phyloP scores from a whole-genome alignment of 30 jellyfish, hydroid and myxozoan species.

The Aurelia aurita complex sp. Pacific region DNA sequence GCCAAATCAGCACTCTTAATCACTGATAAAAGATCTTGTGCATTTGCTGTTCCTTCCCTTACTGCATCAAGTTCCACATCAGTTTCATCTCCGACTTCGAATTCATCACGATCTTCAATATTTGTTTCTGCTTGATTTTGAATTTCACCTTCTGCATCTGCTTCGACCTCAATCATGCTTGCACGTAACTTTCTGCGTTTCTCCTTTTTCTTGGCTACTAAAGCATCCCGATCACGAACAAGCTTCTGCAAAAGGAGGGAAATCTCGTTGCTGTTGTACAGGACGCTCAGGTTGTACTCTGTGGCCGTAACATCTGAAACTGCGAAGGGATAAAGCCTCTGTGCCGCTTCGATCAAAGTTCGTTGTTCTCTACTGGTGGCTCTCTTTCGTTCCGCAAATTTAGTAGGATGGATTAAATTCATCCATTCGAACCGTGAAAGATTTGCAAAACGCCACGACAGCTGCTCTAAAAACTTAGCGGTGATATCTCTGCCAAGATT shows the following conservation, averaged over 20 bases:
- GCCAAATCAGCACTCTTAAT: constrained; percentile 18
- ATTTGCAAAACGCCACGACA: constrained; percentile 52
- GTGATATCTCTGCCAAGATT: constrained; percentile 4
- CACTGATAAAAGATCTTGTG: constrained; percentile 26
- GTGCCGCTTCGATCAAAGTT: constrained; percentile 24
- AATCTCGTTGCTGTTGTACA: constrained; percentile 8
- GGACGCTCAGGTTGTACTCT: constrained; percentile 23
- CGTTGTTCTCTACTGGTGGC: constrained; percentile 31
- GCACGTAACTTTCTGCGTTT: not conserved
- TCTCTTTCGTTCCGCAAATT: constrained; percentile 8
- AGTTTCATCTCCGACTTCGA: constrained; percentile 18
- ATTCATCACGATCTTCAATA: constrained; percentile 6
- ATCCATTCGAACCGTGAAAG: constrained; percentile 37
- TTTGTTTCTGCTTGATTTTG: not conserved
- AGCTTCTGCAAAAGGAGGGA: constrained; percentile 24
- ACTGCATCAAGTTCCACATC: constrained; percentile 17
- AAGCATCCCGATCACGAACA: constrained; percentile 20
- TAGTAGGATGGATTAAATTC: constrained; percentile 45
- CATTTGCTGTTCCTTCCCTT: constrained; percentile 31
- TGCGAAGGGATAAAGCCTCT: constrained; percentile 30
- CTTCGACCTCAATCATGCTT: not conserved
- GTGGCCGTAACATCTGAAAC: constrained; percentile 14
- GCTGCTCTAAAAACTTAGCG: constrained; percentile 30
- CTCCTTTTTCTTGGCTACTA: constrained; percentile 11
- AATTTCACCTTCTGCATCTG: not conserved